A percentile compares a stretch with the other conserved stretches of the same genome.
Conservation (phyloP, 2,888 invertebrate genomes). For the Terebella lapidaria region DNA sequence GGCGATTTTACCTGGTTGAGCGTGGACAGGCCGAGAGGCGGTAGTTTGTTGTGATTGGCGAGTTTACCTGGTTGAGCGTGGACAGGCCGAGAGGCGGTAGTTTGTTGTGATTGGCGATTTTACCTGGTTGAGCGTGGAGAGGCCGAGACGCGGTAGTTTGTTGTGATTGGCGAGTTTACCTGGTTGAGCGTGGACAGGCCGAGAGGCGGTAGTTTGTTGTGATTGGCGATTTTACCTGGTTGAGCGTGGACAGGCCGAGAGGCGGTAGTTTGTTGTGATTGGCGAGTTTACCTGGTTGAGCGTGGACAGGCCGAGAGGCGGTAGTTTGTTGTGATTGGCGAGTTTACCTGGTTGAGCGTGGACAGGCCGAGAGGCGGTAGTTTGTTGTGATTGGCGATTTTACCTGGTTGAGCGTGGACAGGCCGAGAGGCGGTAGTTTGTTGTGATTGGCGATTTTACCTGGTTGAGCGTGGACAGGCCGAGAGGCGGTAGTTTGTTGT, state of each 20-base stretch:
- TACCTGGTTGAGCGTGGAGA: constrained; percentile 59
- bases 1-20: too few relatives aligned
- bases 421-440: constrained; percentile 56
- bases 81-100: constrained; percentile 55
- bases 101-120: constrained; percentile 61
- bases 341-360: constrained; percentile 57
- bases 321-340: too few relatives aligned
- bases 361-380: constrained; percentile 55
- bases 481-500: too few relatives aligned
- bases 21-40: constrained; percentile 61
- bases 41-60: too few relatives aligned
- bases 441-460: constrained; percentile 62
- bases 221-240: too few relatives aligned
- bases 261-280: too few relatives aligned
- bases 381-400: constrained; percentile 61
- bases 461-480: too few relatives aligned
- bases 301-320: constrained; percentile 61
- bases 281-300: too few relatives aligned
- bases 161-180: constrained; percentile 62
- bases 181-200: too few relatives aligned
- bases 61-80: constrained; percentile 57
- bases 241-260: too few relatives aligned
- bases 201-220: too few relatives aligned
- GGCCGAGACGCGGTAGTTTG: constrained; percentile 56
- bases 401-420: constrained; percentile 59